phyloP scores from a whole-genome alignment of 2,888 invertebrate genomes.

The Dasysyrphus albostriatus region DNA sequence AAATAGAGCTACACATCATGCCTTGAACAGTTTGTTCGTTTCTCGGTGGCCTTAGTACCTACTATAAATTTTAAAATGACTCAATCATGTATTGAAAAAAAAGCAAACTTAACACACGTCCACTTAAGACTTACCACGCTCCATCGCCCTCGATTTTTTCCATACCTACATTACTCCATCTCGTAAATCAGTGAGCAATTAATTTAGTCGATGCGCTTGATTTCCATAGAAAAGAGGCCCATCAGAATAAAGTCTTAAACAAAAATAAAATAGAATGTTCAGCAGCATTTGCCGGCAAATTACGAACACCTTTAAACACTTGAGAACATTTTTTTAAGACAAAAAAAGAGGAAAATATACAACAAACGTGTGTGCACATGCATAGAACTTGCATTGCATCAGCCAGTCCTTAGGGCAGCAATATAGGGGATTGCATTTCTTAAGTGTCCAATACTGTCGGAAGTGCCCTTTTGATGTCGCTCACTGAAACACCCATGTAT shows the following conservation, averaged over 20 bases:
- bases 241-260: conserved; percentile 1
- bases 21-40: conserved; percentile 10
- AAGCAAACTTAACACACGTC: conserved; percentile 52
- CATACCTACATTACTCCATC: conserved; percentile 24
- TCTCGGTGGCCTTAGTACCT: conserved; percentile 10
- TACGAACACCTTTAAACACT: conserved; percentile 73
- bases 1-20: conserved; percentile 27
- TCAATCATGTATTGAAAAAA: conserved; percentile 28
- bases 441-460: conserved; percentile 67
- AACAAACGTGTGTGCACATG: conserved; percentile 35
- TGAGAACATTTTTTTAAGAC: conserved; percentile 40
- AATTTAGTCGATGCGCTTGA: conserved; percentile 73
- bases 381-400: conserved; percentile 28
- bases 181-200: conserved; percentile 74
- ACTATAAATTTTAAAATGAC: conserved; percentile 22
- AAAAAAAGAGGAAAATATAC: neutral
- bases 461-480: conserved; percentile 71
- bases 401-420: conserved; percentile 27
- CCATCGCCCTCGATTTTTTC: conserved; percentile 51
- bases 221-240: conserved; percentile 56
- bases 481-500: conserved; percentile 42
- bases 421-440: conserved; percentile 61
- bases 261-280: conserved; percentile 15
- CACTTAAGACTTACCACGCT: conserved; percentile 71
- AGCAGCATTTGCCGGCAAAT: conserved; percentile 60